phyloP scores from a whole-genome alignment of 35 echinoderm and acorn worm species.

The Lytechinus pictus region DNA sequence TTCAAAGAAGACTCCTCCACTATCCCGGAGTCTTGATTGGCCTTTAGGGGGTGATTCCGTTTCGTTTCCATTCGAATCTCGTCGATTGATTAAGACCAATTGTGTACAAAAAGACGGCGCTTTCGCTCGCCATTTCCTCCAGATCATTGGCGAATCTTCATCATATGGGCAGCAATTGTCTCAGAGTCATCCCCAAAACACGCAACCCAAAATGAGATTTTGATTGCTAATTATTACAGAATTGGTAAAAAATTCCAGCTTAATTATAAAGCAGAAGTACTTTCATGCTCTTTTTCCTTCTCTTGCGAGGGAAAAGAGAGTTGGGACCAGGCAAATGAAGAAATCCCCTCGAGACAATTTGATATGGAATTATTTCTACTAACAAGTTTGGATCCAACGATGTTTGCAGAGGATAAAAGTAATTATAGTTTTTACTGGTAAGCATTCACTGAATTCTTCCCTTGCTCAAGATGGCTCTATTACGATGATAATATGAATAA shows the following conservation, averaged over 20 bases:
- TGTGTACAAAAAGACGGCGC: slow-evolving; percentile 49
- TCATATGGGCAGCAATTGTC: slow-evolving; percentile 24
- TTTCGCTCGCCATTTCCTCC: slow-evolving; percentile 49
- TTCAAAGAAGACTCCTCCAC: slow-evolving; percentile 28
- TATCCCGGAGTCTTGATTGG: slow-evolving; percentile 36
- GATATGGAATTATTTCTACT: slow-evolving; percentile 37
- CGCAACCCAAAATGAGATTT: slow-evolving; percentile 38
- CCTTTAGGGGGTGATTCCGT: slow-evolving; percentile 51
- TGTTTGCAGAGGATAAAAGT: neutral
- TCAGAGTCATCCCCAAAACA: slow-evolving; percentile 34
- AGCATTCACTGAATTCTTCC: neutral
- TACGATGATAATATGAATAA: neutral
- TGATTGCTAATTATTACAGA: slow-evolving; percentile 54
- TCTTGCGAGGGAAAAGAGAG: neutral
- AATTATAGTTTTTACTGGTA: neutral
- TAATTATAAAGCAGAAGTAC: slow-evolving; percentile 30
- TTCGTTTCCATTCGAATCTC: slow-evolving; percentile 56
- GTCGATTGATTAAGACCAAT: slow-evolving; percentile 57
- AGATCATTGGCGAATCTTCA: slow-evolving; percentile 7
- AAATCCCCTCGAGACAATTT: slow-evolving; percentile 22
- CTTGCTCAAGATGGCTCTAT: neutral
- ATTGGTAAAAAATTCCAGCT: slow-evolving; percentile 46
- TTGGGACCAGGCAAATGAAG: neutral
- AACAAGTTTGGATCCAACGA: slow-evolving; percentile 22
- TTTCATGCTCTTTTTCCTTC: neutral